Base-by-base conservation (phyloP, 92 coral and sea anemone species). In the Nematostella vectensis region DNA sequence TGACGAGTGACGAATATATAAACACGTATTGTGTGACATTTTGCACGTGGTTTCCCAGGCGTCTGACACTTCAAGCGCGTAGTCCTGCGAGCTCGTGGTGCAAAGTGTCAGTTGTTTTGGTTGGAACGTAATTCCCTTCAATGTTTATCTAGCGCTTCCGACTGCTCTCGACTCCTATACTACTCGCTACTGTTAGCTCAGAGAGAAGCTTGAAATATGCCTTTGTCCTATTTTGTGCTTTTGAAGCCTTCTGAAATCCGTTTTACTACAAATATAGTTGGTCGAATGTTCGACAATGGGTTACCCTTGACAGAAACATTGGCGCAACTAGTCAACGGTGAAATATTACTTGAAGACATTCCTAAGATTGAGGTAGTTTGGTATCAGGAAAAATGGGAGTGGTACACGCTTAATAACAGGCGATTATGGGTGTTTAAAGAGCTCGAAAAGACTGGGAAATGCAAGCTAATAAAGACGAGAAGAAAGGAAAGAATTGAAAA, bases 401-500 rank as follows among this genome's bases (percentile, higher is more conserved):
- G 99, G 99, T 93, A 86, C 48, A 93, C 99, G 0, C 22, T 82
- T 11, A 78, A 86, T 45, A 86, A 79, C 60, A 75, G 99, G 24
- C 58, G 99, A 20, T 84, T 93, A 12, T 93, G 99, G 99, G 99
- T 93, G 1, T 79, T 93, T 29, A 76, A 75, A 60, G 79, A 86
- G 76, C 78, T 93, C 12, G 99, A 93, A 42, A 93, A 87, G 63
- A 42, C 56, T 20, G 96, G 96, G 28, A 57, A 70, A 29, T 75
- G 88, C 45, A 61, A 27, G 31, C 77, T 73, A 25, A 69, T 93
- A 15, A 74, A 83, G 69, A 88, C 99, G 25, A 69, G 74, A 48
- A 76, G 96, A n/a, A 50, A 72, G 11, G 96, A 82, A 25, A 74
- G 68, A 29, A 57, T 82, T 42, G 87, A 76, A 33, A 77, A 82